Evolutionary conservation across 2,113 vertebrate genomes (phyloP), one percentile per base, ranked within the genome.

Genomic region (Danio rerio): DNA sequence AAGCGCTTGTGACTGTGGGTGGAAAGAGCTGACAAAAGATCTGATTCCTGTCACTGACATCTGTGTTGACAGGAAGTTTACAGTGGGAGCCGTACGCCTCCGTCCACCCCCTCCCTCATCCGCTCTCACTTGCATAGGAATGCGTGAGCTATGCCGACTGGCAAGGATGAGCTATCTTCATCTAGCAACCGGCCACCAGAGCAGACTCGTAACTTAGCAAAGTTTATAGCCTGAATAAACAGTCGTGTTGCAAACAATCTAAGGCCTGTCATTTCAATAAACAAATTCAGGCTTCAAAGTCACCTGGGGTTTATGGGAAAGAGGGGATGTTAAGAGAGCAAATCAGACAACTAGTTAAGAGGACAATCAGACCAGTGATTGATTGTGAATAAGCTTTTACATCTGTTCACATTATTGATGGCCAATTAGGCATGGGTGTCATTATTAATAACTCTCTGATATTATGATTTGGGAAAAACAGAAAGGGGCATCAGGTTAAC

Each of bases 221-320:
- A 79, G 92, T 94, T 93, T 93, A 92, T 87, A 91, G 77, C 86
- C 81, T 88, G 89, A 87, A 92, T 92, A 92, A 93, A 93, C 91
- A 93, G 84, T 82, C 87, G 87, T 87, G 87, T 82, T 88, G 90
- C 88, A 88, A 91, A 87, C 88, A 82, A 83, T 84, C 84, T 84
- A 87, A 83, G 87, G 49, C 80, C 88, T 88, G 86, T 74, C 66
- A 84, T 88, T 85, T 87, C 83, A 82, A 90, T 87, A 79, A 87
- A 89, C 79, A 83, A 52, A 66, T 31, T 16, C 1, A 6, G 31
- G 15, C 49, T 55, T 66, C 16, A 20, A 53, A 55, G 47, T 79
- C 62, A 18, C 77, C 62, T 66, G 77, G 16, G 21, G 50, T 47
- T 66, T 18, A 13, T 18, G 21, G 45, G 31, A 21, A 66, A 63